Conservation (phyloP, 2,113 vertebrate species). For the Climacteris rufus region DNA sequence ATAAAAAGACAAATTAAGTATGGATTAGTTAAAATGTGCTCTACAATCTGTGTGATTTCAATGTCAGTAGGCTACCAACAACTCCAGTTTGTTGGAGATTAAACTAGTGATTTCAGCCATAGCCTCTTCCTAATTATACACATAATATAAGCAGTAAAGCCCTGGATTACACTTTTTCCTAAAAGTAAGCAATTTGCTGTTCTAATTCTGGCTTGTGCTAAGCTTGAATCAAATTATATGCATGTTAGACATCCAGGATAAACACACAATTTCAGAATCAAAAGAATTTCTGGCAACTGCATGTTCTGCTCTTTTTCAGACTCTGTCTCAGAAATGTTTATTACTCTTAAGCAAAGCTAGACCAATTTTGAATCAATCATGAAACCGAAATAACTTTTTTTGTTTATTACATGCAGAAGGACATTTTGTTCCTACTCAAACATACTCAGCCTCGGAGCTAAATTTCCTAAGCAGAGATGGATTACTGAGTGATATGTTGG, state of each 20-base stretch:
- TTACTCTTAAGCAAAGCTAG: background rate
- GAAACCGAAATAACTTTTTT: background rate
- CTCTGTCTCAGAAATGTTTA: background rate
- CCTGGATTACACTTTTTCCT: slow-evolving; percentile 48
- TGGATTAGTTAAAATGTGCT: background rate
- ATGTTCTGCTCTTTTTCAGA: background rate
- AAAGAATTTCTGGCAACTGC: background rate
- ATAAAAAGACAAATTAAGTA: background rate
- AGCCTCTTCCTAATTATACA: slow-evolving; percentile 45
- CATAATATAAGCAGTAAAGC: slow-evolving; percentile 53
- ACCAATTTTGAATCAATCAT: background rate
- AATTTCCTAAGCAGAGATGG: background rate
- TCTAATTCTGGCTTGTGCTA: slow-evolving; percentile 28
- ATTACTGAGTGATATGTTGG: background rate
- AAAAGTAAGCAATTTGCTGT: slow-evolving; percentile 56
- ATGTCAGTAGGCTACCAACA: background rate
- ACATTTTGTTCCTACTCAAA: background rate
- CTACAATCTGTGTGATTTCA: background rate
- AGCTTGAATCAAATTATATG: slow-evolving; percentile 29
- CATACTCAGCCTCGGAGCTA: background rate
- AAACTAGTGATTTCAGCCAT: slow-evolving; percentile 22
- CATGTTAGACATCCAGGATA: slow-evolving; percentile 19
- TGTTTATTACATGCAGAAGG: background rate
- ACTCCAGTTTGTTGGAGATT: slow-evolving; percentile 12
- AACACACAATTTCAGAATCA: slow-evolving; percentile 4